Conservation (phyloP, 2,888 invertebrate genomes). For the Lepidonotus clava region DNA sequence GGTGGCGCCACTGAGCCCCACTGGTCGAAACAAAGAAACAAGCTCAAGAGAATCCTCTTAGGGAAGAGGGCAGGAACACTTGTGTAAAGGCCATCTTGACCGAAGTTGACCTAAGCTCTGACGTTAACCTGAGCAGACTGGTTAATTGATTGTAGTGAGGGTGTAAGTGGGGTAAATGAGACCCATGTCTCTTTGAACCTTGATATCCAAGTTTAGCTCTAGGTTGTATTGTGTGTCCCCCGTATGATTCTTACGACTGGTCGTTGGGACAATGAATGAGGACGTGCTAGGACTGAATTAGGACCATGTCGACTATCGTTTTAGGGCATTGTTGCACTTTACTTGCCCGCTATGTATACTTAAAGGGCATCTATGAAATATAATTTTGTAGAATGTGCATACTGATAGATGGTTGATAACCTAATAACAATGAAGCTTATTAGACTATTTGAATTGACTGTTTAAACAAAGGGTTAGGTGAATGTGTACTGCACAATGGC, state of each 20-base stretch:
- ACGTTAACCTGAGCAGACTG: too few relatives aligned
- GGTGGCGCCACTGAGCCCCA: background rate
- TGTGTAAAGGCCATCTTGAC: background rate
- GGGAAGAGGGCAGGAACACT: background rate
- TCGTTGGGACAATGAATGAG: too few relatives aligned
- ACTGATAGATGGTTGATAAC: background rate
- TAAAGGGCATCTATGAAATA: background rate
- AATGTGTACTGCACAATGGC: background rate
- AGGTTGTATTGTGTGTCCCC: too few relatives aligned
- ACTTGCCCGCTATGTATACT: background rate
- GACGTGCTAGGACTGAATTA: too few relatives aligned
- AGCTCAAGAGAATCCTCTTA: too few relatives aligned
- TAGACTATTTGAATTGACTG: background rate
- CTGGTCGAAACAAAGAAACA: background rate
- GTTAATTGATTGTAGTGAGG: too few relatives aligned
- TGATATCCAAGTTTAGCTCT: too few relatives aligned
- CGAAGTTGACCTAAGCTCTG: too few relatives aligned
- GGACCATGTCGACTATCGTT: too few relatives aligned
- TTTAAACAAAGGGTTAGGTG: background rate
- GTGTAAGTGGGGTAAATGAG: too few relatives aligned
- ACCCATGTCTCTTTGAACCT: too few relatives aligned
- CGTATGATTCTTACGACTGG: too few relatives aligned
- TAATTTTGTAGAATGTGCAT: slow-evolving; percentile 4
- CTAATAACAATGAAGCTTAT: background rate
- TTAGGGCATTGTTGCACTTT: background rate